A percentile compares a stretch with the other conserved stretches of the same genome.
These are phyloP conservation scores for Psophia crepitans DNA, from an alignment of 2,113 vertebrate genomes.

Conservation along the genomic window DNA sequence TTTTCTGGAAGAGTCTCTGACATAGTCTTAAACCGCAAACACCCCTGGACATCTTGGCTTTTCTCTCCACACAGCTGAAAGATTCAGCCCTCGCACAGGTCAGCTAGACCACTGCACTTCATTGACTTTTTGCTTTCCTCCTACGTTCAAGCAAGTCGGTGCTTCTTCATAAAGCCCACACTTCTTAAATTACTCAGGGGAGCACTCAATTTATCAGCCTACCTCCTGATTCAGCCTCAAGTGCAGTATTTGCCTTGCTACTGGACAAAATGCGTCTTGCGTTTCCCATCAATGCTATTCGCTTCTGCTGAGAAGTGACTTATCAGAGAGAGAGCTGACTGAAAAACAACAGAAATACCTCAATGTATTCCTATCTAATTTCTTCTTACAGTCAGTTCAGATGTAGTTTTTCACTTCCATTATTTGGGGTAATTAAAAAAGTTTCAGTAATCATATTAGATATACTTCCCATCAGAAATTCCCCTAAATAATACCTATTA, in stretches of 20 bases:
- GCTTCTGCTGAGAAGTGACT: constrained; percentile 3
- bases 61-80: background rate
- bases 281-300: background rate
- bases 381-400: background rate
- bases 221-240: background rate
- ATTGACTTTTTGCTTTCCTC: constrained; percentile 54
- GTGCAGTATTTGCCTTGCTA: background rate
- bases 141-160: constrained; percentile 39
- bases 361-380: background rate
- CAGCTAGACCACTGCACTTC: background rate
- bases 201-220: background rate
- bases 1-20: constrained; percentile 12
- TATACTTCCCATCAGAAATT: background rate
- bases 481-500: background rate
- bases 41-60: background rate
- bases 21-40: background rate
- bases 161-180: background rate
- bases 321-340: background rate
- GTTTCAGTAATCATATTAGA: constrained; percentile 24
- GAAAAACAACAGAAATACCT: background rate
- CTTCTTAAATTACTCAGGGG: constrained; percentile 46
- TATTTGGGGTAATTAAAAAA: constrained; percentile 14
- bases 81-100: fast-evolving
- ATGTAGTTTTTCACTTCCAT: background rate
- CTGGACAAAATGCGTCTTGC: background rate